Percentiles rank a stretch among this genome's conserved stretches.
These are phyloP conservation scores for Chiloscyllium punctatum DNA, from an alignment of 2,797 vertebrate genomes.

Conservation along the genomic window DNA sequence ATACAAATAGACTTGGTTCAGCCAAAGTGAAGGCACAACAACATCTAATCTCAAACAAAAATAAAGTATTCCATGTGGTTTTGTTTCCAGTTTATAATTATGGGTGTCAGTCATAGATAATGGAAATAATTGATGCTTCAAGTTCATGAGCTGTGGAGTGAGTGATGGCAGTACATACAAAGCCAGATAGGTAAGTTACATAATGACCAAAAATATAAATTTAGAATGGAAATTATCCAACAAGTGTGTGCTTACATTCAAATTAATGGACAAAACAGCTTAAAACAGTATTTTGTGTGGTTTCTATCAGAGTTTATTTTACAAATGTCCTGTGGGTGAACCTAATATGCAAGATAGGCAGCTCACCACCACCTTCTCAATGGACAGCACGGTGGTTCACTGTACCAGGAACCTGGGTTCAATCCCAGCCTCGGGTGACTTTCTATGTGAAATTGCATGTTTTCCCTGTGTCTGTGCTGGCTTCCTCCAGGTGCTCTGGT, in stretches of 20 bases:
- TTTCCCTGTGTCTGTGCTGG: no score
- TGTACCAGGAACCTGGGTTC: no score
- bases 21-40: background rate
- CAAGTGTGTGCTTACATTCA: background rate
- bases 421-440: no score
- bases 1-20: background rate
- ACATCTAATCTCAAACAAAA: no score
- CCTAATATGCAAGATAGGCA: no score
- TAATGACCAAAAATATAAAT: background rate
- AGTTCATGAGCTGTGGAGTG: background rate
- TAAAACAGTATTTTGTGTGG: background rate
- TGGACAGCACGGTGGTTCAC: no score
- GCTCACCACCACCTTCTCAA: no score
- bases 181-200: background rate
- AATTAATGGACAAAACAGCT: background rate
- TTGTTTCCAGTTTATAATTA: no score
- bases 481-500: no score
- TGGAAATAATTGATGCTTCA: background rate
- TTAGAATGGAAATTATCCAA: background rate
- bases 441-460: no score
- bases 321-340: background rate
- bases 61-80: background rate
- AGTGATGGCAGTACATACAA: no score
- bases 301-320: background rate
- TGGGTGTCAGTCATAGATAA: no score